A percentile compares a stretch with the other conserved stretches of the same genome.
Evolutionary conservation across 2,797 vertebrate genomes (phyloP).

Genomic region (Lutjanus campechanus): DNA sequence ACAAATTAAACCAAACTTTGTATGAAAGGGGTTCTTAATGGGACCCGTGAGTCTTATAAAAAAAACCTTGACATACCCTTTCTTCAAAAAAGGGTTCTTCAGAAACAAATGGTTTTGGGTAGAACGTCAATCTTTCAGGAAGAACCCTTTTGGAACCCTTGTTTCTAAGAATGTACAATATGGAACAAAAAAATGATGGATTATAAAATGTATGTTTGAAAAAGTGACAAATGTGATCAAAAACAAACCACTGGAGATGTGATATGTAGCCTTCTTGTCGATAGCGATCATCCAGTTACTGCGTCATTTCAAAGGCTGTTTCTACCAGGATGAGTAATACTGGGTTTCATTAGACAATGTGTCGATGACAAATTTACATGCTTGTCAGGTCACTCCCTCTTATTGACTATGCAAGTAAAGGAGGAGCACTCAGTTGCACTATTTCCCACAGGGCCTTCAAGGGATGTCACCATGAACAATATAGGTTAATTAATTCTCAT

Average conservation of each 20-base stretch:
- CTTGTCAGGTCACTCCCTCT: conserved; percentile 58
- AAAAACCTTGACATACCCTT: too few relatives aligned
- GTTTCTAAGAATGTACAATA: neutral
- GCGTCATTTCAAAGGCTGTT: conserved; percentile 2
- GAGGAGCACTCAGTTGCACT: conserved; percentile 18
- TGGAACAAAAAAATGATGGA: neutral
- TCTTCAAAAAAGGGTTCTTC: too few relatives aligned
- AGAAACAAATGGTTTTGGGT: too few relatives aligned
- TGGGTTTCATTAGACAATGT: conserved; percentile 11
- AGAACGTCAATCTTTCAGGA: too few relatives aligned
- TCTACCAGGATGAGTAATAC: neutral
- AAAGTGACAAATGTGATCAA: neutral
- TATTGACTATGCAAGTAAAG: conserved; percentile 55
- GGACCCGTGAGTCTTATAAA: too few relatives aligned
- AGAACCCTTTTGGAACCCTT: too few relatives aligned
- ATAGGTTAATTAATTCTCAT: conserved; percentile 78
- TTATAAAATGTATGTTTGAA: conserved; percentile 5
- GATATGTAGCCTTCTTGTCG: neutral
- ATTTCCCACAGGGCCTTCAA: conserved; percentile 56
- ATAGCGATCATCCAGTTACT: conserved; percentile 18
- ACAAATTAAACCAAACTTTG: too few relatives aligned
- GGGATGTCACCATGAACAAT: conserved; percentile 61
- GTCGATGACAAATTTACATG: conserved; percentile 32
- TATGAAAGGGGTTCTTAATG: too few relatives aligned
- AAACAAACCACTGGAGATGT: neutral